phyloP scores from a whole-genome alignment of 2,113 vertebrate species.

The Tachycineta bicolor region DNA sequence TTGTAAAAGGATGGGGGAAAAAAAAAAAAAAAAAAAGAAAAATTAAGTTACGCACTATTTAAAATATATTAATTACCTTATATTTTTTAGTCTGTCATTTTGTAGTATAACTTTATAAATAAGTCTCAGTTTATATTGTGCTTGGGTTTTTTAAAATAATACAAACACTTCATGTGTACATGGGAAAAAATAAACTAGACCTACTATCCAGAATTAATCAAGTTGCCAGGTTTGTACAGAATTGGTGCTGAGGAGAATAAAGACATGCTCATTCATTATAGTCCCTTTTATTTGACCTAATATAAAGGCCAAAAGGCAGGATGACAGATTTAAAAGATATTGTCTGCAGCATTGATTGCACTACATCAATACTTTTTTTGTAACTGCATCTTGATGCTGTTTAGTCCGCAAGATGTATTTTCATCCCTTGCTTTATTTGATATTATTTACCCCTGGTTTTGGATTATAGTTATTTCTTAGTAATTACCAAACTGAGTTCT shows the following conservation, averaged over 20 bases:
- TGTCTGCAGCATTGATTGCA: constrained; percentile 65
- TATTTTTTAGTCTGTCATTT: not conserved
- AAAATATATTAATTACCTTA: not conserved
- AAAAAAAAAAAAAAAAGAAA: not conserved
- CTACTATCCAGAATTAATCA: constrained; percentile 53
- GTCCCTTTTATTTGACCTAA: constrained; percentile 60
- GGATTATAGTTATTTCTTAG: not conserved
- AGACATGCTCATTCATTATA: constrained; percentile 68
- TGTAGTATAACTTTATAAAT: constrained; percentile 4
- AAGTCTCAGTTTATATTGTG: not conserved
- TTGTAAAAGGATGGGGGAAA: not conserved
- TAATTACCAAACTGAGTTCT: not conserved
- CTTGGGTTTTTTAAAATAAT: not conserved
- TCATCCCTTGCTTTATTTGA: constrained; percentile 19
- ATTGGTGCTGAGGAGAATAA: constrained; percentile 35
- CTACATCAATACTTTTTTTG: constrained; percentile 42
- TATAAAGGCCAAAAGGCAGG: constrained; percentile 75
- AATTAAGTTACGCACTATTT: not conserved
- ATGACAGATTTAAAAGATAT: constrained; percentile 76
- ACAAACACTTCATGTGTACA: not conserved
- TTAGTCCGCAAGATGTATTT: not conserved
- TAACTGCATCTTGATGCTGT: not conserved
- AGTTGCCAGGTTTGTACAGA: constrained; percentile 35
- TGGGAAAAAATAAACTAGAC: constrained; percentile 21
- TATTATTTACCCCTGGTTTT: not conserved